Evolutionary conservation across 1,140 invertebrate species (phyloP).

Genomic region (Oryctes rhinoceros): DNA sequence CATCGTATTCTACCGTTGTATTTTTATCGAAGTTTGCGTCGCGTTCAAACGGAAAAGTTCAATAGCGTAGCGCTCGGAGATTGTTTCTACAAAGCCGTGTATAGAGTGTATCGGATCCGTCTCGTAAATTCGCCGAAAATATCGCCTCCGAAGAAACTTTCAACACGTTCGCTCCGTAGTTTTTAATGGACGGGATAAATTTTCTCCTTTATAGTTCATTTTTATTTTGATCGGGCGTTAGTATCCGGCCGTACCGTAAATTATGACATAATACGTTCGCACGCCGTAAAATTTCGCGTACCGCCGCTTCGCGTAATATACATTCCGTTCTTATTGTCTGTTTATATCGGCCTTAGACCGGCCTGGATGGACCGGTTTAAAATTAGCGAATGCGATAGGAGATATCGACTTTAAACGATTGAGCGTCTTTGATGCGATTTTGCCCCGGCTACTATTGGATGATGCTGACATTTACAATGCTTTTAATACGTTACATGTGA

Average conservation of each 20-base stretch:
- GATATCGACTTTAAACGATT: too few relatives aligned
- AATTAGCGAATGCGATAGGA: too few relatives aligned
- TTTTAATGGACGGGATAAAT: not conserved
- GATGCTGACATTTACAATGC: too few relatives aligned
- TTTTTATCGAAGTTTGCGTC: not conserved
- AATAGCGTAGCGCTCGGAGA: too few relatives aligned
- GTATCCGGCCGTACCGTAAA: not conserved
- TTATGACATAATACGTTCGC: slow-evolving; percentile 6
- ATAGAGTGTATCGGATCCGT: not conserved
- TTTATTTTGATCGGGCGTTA: slow-evolving; percentile 10
- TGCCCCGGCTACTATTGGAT: too few relatives aligned
- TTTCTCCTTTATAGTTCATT: slow-evolving; percentile 16
- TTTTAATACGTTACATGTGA: too few relatives aligned
- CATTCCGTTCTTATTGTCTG: slow-evolving; percentile 13
- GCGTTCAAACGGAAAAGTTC: not conserved
- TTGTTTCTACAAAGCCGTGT: not conserved
- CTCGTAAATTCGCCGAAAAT: slow-evolving; percentile 1
- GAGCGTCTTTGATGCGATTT: too few relatives aligned
- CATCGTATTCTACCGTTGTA: not conserved
- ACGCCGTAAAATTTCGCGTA: slow-evolving; percentile 5
- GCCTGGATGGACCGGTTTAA: too few relatives aligned
- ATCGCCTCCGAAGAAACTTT: slow-evolving; percentile 13
- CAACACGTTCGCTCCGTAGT: slow-evolving; percentile 1
- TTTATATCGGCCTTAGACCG: not conserved
- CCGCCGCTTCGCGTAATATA: slow-evolving; percentile 4